These are phyloP conservation scores for Spheniscus humboldti DNA, from an alignment of 2,797 vertebrate genomes.

Conservation along the genomic window DNA sequence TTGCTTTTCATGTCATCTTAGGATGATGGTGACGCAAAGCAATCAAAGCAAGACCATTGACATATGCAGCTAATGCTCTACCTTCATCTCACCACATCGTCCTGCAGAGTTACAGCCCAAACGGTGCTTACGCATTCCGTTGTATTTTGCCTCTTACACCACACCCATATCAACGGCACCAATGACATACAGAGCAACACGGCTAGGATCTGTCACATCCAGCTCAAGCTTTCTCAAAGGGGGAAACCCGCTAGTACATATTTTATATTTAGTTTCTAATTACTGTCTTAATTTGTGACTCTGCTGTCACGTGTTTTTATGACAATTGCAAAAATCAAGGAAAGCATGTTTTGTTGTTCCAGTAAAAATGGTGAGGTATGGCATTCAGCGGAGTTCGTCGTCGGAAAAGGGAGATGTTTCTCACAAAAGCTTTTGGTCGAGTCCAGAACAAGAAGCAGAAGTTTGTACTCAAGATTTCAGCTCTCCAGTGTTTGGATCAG, in stretches of 20 bases:
- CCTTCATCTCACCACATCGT: neutral
- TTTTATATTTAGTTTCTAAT: neutral
- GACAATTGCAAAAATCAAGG: neutral
- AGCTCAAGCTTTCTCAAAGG: neutral
- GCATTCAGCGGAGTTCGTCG: neutral
- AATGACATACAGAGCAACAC: neutral
- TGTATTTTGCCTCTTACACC: neutral
- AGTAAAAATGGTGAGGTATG: neutral
- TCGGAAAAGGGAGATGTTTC: neutral
- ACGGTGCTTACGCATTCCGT: neutral
- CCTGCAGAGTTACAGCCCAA: neutral
- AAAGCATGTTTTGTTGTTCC: neutral
- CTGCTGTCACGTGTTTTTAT: neutral
- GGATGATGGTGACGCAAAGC: constrained; percentile 23
- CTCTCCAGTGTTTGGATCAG: neutral
- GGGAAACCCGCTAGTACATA: neutral
- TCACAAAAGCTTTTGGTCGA: neutral
- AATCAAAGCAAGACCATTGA: constrained; percentile 22
- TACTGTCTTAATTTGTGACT: neutral
- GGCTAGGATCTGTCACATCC: neutral
- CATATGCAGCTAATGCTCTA: neutral
- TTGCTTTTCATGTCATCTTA: constrained; percentile 2
- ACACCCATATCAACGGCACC: rapidly evolving
- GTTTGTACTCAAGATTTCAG: neutral
- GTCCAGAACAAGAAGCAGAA: neutral